A percentile compares a stretch with the other conserved stretches of the same genome.
phyloP scores from a whole-genome alignment of 2,113 vertebrate genomes.

The Tamias sibiricus region DNA sequence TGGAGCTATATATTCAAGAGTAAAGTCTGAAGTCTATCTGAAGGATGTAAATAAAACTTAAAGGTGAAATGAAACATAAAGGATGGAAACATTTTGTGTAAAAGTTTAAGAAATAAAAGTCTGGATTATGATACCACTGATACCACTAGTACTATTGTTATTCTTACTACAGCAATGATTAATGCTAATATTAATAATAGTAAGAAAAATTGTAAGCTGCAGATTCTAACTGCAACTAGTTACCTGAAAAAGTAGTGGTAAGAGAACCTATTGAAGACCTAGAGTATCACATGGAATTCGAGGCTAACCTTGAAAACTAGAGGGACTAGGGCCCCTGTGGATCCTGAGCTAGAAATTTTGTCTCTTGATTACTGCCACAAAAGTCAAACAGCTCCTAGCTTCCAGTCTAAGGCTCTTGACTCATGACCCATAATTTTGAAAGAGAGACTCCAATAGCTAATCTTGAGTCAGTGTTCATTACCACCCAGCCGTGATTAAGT shows the following conservation, averaged over 20 bases:
- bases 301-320: not conserved
- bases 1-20: not conserved
- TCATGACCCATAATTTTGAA: not conserved
- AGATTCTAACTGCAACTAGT: not conserved
- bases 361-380: not conserved
- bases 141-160: not conserved
- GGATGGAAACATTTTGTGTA: not conserved
- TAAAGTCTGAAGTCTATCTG: constrained; percentile 1
- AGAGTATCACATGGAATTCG: not conserved
- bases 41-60: not conserved
- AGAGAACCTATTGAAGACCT: not conserved
- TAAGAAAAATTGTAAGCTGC: not conserved
- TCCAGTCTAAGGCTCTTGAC: not conserved
- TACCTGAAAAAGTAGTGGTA: not conserved
- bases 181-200: not conserved
- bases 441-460: not conserved
- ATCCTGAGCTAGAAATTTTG: not conserved
- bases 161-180: not conserved
- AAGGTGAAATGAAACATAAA: not conserved
- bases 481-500: not conserved
- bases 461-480: not conserved
- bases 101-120: not conserved
- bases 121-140: not conserved
- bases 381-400: not conserved
- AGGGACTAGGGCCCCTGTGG: not conserved